Conservation (phyloP, 2,113 vertebrate species). For the Nibea albiflora region DNA sequence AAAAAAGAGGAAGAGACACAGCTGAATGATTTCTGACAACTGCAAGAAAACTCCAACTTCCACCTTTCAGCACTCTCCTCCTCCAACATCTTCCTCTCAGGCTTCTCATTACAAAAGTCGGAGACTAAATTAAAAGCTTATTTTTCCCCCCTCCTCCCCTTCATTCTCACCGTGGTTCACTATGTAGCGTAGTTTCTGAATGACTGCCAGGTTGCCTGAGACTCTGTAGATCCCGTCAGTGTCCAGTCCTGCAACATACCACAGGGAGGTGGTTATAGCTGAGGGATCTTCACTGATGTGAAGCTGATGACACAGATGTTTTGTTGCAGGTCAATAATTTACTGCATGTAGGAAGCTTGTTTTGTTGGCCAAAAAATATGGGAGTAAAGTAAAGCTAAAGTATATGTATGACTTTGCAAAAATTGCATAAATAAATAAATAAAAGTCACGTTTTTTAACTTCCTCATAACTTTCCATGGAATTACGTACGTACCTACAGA, state of each 20-base stretch:
- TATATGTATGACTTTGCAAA: too few relatives aligned
- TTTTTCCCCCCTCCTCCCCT: neutral
- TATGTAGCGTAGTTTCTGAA: slow-evolving; percentile 93
- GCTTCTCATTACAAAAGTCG: neutral
- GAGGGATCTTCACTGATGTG: neutral
- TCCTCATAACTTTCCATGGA: slow-evolving; percentile 22
- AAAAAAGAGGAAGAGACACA: slow-evolving; percentile 8
- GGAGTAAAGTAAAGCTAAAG: slow-evolving; percentile 21
- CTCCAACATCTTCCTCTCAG: neutral
- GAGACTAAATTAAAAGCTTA: neutral
- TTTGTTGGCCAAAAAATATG: slow-evolving; percentile 24
- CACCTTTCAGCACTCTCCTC: neutral
- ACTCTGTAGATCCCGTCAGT: slow-evolving; percentile 95
- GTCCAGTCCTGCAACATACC: slow-evolving; percentile 85
- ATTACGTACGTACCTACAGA: neutral
- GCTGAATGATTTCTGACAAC: neutral
- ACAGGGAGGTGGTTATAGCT: neutral
- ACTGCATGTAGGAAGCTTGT: slow-evolving; percentile 24
- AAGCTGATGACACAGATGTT: too few relatives aligned
- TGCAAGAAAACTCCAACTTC: neutral
- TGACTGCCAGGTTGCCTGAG: slow-evolving; percentile 91
- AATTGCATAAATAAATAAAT: neutral
- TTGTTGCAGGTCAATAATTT: slow-evolving; percentile 44
- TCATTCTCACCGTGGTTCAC: slow-evolving; percentile 90
- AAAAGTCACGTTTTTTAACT: neutral